phyloP scores from a whole-genome alignment of 2,797 vertebrate genomes.

The Parauchenoglanis ngamensis region DNA sequence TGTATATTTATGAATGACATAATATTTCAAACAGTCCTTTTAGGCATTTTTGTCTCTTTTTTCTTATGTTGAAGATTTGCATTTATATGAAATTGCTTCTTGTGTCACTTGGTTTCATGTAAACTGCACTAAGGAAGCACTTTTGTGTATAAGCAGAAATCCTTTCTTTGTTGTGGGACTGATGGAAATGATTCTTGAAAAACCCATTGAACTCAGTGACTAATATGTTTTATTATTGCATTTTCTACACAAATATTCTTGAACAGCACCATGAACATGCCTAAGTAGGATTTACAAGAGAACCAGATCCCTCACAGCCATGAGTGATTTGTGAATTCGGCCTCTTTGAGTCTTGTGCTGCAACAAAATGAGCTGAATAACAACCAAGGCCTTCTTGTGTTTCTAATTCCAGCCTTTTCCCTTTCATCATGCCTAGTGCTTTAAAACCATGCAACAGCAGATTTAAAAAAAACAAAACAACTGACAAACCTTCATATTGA shows the following conservation, averaged over 20 bases:
- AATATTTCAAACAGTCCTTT: not conserved
- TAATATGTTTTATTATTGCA: conserved; percentile 23
- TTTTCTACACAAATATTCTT: conserved; percentile 29
- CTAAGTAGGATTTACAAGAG: conserved; percentile 31
- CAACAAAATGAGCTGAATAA: conserved; percentile 47
- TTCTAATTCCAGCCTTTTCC: conserved; percentile 44
- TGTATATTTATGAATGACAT: not conserved
- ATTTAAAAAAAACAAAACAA: not conserved
- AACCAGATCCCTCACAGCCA: conserved; percentile 36
- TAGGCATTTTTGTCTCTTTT: not conserved
- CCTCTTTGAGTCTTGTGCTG: conserved; percentile 58
- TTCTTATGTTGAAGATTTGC: not conserved
- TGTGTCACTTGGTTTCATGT: conserved; percentile 21
- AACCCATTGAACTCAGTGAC: conserved; percentile 27
- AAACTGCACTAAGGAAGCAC: conserved; percentile 24
- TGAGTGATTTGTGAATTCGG: conserved; percentile 35
- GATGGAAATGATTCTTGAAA: conserved; percentile 35
- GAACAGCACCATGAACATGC: conserved; percentile 26
- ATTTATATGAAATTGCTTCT: not conserved
- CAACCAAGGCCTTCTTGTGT: conserved; percentile 37
- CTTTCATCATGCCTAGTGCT: conserved; percentile 40
- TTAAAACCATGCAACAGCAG: conserved; percentile 37
- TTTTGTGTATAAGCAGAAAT: conserved; percentile 33
- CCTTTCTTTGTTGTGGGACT: conserved; percentile 43
- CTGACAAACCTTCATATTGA: conserved; percentile 1